Evolutionary conservation across 2,113 vertebrate species (phyloP).

Genomic region (Pleuronectes platessa): DNA sequence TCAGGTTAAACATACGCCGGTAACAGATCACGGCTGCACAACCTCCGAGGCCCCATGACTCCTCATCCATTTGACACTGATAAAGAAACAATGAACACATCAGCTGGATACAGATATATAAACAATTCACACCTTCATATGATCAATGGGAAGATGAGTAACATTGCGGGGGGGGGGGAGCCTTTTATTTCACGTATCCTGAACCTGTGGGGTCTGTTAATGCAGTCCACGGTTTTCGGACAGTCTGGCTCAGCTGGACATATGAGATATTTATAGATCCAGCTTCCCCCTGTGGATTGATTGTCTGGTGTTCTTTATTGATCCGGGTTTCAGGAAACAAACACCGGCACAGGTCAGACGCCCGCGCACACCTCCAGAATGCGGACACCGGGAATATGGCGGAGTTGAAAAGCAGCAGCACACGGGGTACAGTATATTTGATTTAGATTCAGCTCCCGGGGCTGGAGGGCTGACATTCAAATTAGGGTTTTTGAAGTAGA

Average conservation of each 20-base stretch:
- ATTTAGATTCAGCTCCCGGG: conserved; percentile 52
- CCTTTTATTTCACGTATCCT: conserved; percentile 28
- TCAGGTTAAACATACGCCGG: conserved; percentile 21
- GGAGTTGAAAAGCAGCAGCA: conserved; percentile 9
- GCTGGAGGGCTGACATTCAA: conserved; percentile 64
- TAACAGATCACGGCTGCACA: conserved; percentile 3
- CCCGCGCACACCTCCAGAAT: conserved; percentile 43
- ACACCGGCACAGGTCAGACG: conserved; percentile 60
- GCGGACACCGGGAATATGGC: conserved; percentile 32
- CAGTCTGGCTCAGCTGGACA: conserved; percentile 63
- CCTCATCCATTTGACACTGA: conserved; percentile 45
- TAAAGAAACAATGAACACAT: conserved; percentile 60
- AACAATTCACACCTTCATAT: conserved; percentile 63
- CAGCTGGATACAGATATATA: conserved; percentile 21
- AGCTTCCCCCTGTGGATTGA: conserved; percentile 61
- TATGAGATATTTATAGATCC: conserved; percentile 74
- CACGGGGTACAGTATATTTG: conserved; percentile 36
- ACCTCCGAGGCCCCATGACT: conserved; percentile 20
- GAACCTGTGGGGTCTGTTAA: conserved; percentile 51
- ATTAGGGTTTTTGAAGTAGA: conserved; percentile 49
- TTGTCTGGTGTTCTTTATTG: conserved; percentile 71
- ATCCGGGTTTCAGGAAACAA: conserved; percentile 71
- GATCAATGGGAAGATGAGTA: conserved; percentile 68
- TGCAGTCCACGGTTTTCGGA: conserved; percentile 25
- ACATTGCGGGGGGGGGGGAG: conserved; percentile 11